Evolutionary conservation across 2,113 vertebrate genomes (phyloP), one percentile per base, ranked within the genome.

Genomic region (Lates calcarifer): DNA sequence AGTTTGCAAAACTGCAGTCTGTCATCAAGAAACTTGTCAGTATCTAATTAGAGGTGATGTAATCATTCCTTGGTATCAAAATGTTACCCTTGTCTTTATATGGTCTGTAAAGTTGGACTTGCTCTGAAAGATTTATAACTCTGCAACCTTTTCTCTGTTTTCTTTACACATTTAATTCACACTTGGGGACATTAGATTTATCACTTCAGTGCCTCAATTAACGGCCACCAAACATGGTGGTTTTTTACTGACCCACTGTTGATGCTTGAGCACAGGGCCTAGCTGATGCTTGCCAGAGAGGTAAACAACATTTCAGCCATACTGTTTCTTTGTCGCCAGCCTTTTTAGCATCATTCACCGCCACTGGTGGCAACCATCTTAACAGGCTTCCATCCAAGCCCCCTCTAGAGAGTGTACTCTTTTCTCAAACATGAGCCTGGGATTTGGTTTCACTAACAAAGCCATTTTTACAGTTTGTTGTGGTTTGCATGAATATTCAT

Each of bases 381-480:
- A 69, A 82, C 84, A 78, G 89, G 84, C 83, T 84, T 79, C 83
- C 75, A 79, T 89, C 81, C 90, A 85, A 81, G 35, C 84, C 85
- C 84, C 81, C 87, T 75, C 82, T 63, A 28, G 77, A 83, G 89
- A 77, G 60, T 47, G 43, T 20, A 33, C 78, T 90, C 69, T 80
- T 83, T 84, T 74, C 77, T 77, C 80, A 2, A 87, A 83, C 88
- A 85, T 39, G 76, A 88, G 74, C 83, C 66, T 70, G 89, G 88
- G 90, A 90, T 91, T 91, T 86, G 88, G 87, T 93, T 92, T 93
- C 87, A 83, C 90, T 83, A 86, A 92, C 91, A 91, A 91, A 90
- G 91, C 86, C 71, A 58, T 93, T 91, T 87, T 92, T 79, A 89
- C 87, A 89, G 84, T 89, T 88, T 90, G 89, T 90, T 93, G 83